Conservation (phyloP, 2,888 invertebrate species). For the Cepaea hortensis region DNA sequence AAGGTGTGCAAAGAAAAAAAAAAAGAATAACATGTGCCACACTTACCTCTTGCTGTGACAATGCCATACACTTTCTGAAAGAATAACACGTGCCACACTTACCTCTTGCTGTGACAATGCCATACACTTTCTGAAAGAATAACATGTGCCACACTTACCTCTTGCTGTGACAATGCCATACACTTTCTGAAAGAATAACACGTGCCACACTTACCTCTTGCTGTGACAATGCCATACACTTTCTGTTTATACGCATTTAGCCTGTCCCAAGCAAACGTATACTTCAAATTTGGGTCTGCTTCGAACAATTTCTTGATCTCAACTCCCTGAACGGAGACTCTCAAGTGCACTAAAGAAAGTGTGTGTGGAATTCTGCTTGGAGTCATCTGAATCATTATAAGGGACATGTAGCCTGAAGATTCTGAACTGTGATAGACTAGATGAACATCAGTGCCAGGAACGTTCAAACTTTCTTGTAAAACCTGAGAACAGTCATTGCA, state of each 20-base stretch:
- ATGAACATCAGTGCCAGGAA: slow-evolving; percentile 94
- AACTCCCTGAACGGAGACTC: slow-evolving; percentile 92
- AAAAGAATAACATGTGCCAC: too few relatives aligned
- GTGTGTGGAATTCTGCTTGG: slow-evolving; percentile 68
- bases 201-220: slow-evolving; percentile 82
- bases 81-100: slow-evolving; percentile 67
- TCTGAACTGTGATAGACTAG: slow-evolving; percentile 97
- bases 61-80: slow-evolving; percentile 96
- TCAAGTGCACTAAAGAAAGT: slow-evolving; percentile 85
- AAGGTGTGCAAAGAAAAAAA: too few relatives aligned
- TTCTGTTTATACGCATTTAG: slow-evolving; percentile 97
- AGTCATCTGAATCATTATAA: slow-evolving; percentile 82
- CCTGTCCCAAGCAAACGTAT: slow-evolving; percentile 98
- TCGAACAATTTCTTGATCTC: slow-evolving; percentile 94
- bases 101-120: slow-evolving; percentile 94
- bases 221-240: slow-evolving; percentile 96
- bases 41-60: slow-evolving; percentile 90
- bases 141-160: slow-evolving; percentile 79
- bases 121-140: slow-evolving; percentile 90
- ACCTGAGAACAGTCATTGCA: slow-evolving; percentile 81
- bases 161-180: slow-evolving; percentile 96
- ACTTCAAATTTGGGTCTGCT: slow-evolving; percentile 94
- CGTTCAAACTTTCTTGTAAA: slow-evolving; percentile 94
- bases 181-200: slow-evolving; percentile 85
- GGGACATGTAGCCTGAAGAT: slow-evolving; percentile 94